These are phyloP conservation scores for Xestia c-nigrum DNA, from an alignment of 2,888 invertebrate genomes.

Conservation along the genomic window DNA sequence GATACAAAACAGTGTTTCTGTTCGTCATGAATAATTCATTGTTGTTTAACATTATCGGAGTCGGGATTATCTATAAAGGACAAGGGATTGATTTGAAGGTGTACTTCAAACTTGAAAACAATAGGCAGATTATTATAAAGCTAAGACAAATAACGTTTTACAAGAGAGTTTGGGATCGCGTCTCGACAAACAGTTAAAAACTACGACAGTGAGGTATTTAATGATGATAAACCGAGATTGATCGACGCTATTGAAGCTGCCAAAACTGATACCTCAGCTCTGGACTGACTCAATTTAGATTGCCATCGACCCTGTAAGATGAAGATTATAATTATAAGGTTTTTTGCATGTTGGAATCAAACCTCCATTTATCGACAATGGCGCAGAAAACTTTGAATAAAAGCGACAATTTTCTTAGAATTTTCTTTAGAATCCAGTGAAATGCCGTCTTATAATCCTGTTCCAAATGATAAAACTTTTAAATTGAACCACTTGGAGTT, in stretches of 20 bases:
- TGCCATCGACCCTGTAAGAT: not conserved
- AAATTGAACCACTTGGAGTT: conserved; percentile 51
- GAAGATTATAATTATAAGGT: not conserved
- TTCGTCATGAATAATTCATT: conserved; percentile 59
- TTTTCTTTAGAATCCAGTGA: conserved; percentile 13
- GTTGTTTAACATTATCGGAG: conserved; percentile 57
- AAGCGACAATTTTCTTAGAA: not conserved
- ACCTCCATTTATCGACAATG: conserved; percentile 1
- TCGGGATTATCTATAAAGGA: conserved; percentile 54
- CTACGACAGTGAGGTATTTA: not conserved
- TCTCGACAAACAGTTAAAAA: not conserved
- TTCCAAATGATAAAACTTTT: conserved; percentile 51
- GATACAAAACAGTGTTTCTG: conserved; percentile 44
- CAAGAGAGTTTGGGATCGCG: conserved; percentile 8
- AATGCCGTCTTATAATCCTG: conserved; percentile 17
- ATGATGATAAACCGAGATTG: not conserved
- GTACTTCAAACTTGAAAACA: conserved; percentile 62
- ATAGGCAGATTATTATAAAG: conserved; percentile 55
- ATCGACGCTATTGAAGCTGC: not conserved
- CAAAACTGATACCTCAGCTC: not conserved
- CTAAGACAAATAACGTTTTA: conserved; percentile 41
- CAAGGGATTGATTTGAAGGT: conserved; percentile 62
- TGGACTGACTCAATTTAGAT: not conserved
- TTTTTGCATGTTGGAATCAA: conserved; percentile 5
- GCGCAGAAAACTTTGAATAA: conserved; percentile 25